These are phyloP conservation scores for Dendroctonus ponderosae DNA, from an alignment of 1,140 invertebrate genomes.

Conservation along the genomic window DNA sequence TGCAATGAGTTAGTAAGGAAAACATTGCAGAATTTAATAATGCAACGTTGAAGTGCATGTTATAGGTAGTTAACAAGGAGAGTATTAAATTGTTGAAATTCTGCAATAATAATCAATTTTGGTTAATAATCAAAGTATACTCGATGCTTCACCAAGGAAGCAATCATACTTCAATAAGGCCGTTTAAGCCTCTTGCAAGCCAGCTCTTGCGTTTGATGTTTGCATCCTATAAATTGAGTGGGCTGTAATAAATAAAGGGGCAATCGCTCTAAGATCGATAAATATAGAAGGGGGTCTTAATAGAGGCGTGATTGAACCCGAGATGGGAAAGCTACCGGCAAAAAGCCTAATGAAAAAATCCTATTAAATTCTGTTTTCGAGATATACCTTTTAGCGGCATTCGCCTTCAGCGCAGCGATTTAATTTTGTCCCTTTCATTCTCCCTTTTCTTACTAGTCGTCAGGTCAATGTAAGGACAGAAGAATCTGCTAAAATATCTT, in stretches of 20 bases:
- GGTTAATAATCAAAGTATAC: constrained; percentile 3
- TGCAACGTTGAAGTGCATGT: no score
- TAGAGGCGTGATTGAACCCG: constrained; percentile 30
- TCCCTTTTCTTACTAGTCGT: constrained; percentile 21
- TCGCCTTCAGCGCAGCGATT: constrained; percentile 19
- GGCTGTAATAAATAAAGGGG: constrained; percentile 17
- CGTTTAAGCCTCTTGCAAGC: constrained; percentile 11
- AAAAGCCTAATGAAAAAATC: constrained; percentile 37
- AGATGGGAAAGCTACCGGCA: constrained; percentile 27
- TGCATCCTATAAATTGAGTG: constrained; percentile 26
- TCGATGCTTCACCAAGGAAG: constrained; percentile 12
- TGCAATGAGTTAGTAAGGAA: no score
- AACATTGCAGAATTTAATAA: no score
- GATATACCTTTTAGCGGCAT: constrained; percentile 28
- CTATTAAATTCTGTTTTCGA: constrained; percentile 37
- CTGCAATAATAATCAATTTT: no score
- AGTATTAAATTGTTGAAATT: no score
- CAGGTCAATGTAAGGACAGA: constrained; percentile 12
- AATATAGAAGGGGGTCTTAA: constrained; percentile 31
- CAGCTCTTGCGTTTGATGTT: constrained; percentile 23
- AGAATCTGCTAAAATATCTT: constrained; percentile 2
- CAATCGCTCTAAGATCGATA: constrained; percentile 26
- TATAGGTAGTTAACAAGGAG: no score
- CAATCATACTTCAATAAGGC: constrained; percentile 22
- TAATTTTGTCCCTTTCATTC: constrained; percentile 30